phyloP scores from a whole-genome alignment of 2,888 invertebrate genomes.

The Chloroclysta siterata region DNA sequence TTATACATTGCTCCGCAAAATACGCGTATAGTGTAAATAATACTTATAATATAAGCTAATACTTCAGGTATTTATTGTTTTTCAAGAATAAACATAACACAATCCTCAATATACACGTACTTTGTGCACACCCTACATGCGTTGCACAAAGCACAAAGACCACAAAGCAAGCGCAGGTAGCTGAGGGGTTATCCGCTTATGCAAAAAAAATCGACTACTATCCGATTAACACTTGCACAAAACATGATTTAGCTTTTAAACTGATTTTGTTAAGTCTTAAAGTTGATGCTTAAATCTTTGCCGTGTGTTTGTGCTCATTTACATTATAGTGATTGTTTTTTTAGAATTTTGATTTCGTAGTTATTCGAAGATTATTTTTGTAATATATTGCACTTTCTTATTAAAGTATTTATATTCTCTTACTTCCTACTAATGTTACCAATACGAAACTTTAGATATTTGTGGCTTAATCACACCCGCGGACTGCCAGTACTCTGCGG shows the following conservation, averaged over 20 bases:
- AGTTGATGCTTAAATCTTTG: conserved; percentile 54
- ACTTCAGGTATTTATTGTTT: background rate
- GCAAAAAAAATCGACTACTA: conserved; percentile 76
- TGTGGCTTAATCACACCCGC: too few relatives aligned
- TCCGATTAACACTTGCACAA: conserved; percentile 81
- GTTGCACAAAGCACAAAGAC: conserved; percentile 60
- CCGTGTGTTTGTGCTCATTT: conserved; percentile 49
- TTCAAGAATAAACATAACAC: background rate
- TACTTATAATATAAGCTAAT: too few relatives aligned
- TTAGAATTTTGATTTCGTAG: background rate
- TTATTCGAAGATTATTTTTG: background rate
- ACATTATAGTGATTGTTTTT: conserved; percentile 26
- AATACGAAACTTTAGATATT: too few relatives aligned
- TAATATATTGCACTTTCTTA: too few relatives aligned
- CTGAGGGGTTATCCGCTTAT: conserved; percentile 83
- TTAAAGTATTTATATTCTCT: too few relatives aligned
- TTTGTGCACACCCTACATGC: conserved; percentile 60
- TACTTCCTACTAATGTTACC: too few relatives aligned
- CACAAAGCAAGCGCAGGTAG: conserved; percentile 76
- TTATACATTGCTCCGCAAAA: too few relatives aligned
- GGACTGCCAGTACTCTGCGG: too few relatives aligned
- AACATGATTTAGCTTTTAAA: conserved; percentile 65
- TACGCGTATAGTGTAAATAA: too few relatives aligned
- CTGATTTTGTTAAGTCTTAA: conserved; percentile 56
- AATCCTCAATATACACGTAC: background rate